Conservation (phyloP, 2,113 vertebrate species). For the Anguilla rostrata region DNA sequence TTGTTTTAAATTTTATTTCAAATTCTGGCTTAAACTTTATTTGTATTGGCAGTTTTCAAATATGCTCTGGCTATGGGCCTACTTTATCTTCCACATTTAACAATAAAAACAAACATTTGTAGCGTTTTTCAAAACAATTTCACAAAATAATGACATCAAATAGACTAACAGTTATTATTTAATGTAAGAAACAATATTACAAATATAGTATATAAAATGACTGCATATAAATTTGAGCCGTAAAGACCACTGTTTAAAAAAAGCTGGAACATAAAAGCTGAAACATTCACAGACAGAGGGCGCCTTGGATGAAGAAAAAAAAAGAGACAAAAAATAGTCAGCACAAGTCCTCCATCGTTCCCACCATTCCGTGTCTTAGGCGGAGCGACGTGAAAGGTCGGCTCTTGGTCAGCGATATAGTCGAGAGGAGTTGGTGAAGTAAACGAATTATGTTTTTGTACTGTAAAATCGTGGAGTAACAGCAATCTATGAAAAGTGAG, state of each 20-base stretch:
- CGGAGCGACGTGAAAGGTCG: conserved; percentile 21
- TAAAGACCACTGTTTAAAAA: background rate
- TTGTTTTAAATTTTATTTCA: too few species aligned
- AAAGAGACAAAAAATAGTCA: background rate
- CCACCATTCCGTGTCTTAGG: conserved; percentile 29
- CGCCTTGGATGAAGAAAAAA: conserved; percentile 2
- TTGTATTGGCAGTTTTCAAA: too few species aligned
- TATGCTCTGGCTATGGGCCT: too few species aligned
- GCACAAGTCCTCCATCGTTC: conserved; percentile 24
- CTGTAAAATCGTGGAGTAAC: background rate
- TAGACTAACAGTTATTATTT: too few species aligned
- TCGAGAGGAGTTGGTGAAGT: background rate
- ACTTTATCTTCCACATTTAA: too few species aligned
- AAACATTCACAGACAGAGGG: conserved; percentile 21
- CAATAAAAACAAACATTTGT: too few species aligned
- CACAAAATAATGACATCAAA: too few species aligned
- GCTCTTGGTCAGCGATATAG: conserved; percentile 1
- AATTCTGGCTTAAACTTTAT: too few species aligned
- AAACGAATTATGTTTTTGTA: background rate
- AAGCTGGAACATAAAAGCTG: background rate
- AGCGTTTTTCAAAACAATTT: too few species aligned
- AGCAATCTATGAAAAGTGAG: background rate
- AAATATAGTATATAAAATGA: too few species aligned
- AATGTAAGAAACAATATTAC: too few species aligned
- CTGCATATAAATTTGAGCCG: too few species aligned